phyloP scores from a whole-genome alignment of 2,113 vertebrate species.

The Megaleporinus macrocephalus region DNA sequence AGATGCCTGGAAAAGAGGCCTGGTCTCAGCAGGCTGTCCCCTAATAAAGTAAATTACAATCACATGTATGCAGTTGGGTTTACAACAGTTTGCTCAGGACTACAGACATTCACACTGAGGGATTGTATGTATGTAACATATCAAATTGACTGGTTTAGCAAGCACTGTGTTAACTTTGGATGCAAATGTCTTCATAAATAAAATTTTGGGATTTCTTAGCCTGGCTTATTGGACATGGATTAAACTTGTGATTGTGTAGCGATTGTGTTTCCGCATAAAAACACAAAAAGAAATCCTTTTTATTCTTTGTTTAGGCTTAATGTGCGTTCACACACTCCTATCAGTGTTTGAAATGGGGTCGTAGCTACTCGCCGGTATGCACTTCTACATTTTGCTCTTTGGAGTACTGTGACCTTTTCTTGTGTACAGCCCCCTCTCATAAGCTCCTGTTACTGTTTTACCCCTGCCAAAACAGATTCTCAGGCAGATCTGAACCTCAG shows the following conservation, averaged over 20 bases:
- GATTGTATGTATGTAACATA: neutral
- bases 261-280: too few relatives aligned
- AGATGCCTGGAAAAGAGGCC: neutral
- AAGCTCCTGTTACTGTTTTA: neutral
- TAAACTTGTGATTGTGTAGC: neutral
- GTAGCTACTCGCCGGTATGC: neutral
- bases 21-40: neutral
- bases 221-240: neutral
- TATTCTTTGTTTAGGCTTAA: neutral
- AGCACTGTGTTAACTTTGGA: neutral
- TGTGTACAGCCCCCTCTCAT: neutral
- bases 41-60: slow-evolving; percentile 15
- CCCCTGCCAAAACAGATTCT: neutral
- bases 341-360: neutral
- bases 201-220: too few relatives aligned
- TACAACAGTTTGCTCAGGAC: neutral
- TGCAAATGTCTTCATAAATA: too few relatives aligned
- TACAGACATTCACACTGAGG: neutral
- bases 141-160: neutral
- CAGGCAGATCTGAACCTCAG: neutral
- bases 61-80: slow-evolving; percentile 4
- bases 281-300: too few relatives aligned
- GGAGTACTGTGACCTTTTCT: neutral
- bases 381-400: neutral
- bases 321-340: neutral